Conservation (phyloP, 2,888 invertebrate species). For the Heliconius aoede region DNA sequence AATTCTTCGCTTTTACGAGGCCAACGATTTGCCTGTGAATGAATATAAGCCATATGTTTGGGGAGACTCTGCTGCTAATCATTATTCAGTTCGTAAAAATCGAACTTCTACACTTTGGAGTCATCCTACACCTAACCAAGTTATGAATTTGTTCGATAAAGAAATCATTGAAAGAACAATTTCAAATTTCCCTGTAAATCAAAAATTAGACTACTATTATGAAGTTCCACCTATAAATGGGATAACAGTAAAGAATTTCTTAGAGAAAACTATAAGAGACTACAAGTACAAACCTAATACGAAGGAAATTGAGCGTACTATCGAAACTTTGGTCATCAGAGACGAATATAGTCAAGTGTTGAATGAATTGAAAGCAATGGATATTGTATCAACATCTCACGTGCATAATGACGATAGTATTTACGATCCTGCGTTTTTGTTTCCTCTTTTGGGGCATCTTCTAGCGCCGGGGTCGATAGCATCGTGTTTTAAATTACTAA, state of each 20-base stretch:
- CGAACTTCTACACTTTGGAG: conserved; percentile 84
- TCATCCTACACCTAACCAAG: conserved; percentile 88
- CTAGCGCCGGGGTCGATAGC: conserved; percentile 90
- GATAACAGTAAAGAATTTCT: conserved; percentile 51
- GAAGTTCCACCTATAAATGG: conserved; percentile 56
- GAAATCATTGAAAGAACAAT: conserved; percentile 87
- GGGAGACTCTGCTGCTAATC: conserved; percentile 91
- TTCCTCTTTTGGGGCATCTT: conserved; percentile 89
- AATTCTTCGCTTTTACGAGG: conserved; percentile 88
- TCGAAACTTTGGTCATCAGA: conserved; percentile 57
- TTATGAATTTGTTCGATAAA: conserved; percentile 87
- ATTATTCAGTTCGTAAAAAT: conserved; percentile 87
- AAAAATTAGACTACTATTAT: conserved; percentile 81
- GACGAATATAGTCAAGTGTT: conserved; percentile 56
- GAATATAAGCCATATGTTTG: conserved; percentile 92
- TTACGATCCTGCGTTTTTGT: conserved; percentile 93
- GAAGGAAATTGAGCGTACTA: conserved; percentile 59
- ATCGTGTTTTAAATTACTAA: conserved; percentile 87
- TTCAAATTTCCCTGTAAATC: conserved; percentile 87
- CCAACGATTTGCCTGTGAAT: conserved; percentile 85
- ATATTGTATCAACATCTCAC: conserved; percentile 60
- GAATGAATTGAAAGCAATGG: conserved; percentile 52
- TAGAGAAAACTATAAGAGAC: conserved; percentile 55
- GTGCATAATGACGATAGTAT: conserved; percentile 67
- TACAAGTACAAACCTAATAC: conserved; percentile 57